phyloP scores from a whole-genome alignment of 2,113 vertebrate species.

The Ascaphus truei region DNA sequence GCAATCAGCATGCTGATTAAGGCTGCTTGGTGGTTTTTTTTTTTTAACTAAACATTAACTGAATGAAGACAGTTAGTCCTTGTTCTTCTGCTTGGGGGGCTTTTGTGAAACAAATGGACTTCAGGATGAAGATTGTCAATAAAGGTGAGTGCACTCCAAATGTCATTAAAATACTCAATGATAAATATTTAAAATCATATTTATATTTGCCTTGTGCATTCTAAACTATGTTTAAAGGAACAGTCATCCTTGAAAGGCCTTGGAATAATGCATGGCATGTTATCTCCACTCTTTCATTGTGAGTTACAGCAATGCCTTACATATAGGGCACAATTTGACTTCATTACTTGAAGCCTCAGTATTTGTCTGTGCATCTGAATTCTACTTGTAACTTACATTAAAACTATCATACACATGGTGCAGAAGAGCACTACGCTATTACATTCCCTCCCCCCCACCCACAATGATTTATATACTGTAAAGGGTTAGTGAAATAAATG shows the following conservation, averaged over 20 bases:
- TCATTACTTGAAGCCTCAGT: conserved; percentile 19
- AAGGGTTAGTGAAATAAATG: conserved; percentile 32
- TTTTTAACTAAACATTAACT: conserved; percentile 63
- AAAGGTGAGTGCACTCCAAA: conserved; percentile 73
- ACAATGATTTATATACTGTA: conserved; percentile 33
- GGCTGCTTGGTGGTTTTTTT: conserved; percentile 57
- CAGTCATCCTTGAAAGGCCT: conserved; percentile 55
- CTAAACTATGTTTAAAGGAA: conserved; percentile 56
- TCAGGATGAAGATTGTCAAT: conserved; percentile 63
- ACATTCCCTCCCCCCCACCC: background rate
- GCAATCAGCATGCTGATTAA: conserved; percentile 83
- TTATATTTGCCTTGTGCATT: conserved; percentile 47
- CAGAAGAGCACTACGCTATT: conserved; percentile 17
- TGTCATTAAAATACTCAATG: conserved; percentile 68
- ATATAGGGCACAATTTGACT: conserved; percentile 20
- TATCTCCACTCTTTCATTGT: conserved; percentile 49
- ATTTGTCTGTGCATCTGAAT: conserved; percentile 11
- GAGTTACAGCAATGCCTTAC: conserved; percentile 31
- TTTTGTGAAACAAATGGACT: conserved; percentile 66
- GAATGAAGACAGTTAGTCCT: conserved; percentile 64
- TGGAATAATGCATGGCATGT: conserved; percentile 33
- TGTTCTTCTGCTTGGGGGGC: conserved; percentile 63
- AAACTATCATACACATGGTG: conserved; percentile 2
- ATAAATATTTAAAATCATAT: conserved; percentile 73
- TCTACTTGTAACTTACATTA: conserved; percentile 21